phyloP scores from a whole-genome alignment of 2,797 vertebrate genomes.

The Tamandua tetradactyla region DNA sequence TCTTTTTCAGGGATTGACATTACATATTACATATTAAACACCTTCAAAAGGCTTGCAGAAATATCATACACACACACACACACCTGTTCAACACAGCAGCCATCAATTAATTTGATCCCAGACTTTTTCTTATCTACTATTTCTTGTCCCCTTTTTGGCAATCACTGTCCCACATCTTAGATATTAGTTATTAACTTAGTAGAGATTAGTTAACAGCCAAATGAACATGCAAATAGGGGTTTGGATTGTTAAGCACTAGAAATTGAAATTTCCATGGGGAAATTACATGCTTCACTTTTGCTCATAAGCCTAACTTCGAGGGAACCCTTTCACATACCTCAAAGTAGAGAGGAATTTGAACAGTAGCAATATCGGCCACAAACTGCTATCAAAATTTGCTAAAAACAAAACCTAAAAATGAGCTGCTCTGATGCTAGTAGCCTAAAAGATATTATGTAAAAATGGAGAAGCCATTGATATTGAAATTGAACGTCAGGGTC shows the following conservation, averaged over 20 bases:
- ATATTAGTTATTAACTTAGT: neutral
- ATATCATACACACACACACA: too few species aligned
- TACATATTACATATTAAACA: neutral
- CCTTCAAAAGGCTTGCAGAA: neutral
- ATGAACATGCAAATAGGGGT: neutral
- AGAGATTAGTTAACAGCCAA: neutral
- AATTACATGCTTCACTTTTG: neutral
- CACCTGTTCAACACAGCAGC: neutral
- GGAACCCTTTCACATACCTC: neutral
- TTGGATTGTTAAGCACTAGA: neutral
- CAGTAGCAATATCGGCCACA: neutral
- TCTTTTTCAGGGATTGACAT: neutral
- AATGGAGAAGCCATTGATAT: neutral
- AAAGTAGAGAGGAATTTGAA: neutral
- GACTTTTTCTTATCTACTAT: neutral
- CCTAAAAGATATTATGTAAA: conserved; percentile 19
- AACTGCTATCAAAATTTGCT: neutral
- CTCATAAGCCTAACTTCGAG: neutral
- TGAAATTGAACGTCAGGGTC: neutral
- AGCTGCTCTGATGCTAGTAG: neutral
- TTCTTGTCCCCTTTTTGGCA: neutral
- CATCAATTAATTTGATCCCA: neutral
- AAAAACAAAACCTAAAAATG: neutral
- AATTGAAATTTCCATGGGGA: neutral
- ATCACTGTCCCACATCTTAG: neutral